Evolutionary conservation across 2,797 vertebrate species (phyloP).

Genomic region (Pseudomugil tenellus): DNA sequence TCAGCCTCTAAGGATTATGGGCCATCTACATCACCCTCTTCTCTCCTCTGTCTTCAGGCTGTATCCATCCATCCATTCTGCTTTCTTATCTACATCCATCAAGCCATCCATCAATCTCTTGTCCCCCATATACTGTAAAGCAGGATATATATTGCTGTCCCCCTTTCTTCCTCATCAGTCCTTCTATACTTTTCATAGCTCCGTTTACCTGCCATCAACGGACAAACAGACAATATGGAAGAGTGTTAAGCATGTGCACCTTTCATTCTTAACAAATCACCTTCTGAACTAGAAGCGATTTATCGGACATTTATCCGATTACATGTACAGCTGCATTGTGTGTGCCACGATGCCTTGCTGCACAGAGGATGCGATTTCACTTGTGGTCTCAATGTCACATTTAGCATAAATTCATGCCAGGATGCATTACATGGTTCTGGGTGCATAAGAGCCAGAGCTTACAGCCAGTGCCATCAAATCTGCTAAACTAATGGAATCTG

Average conservation of each 20-base stretch:
- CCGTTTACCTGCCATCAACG: constrained; percentile 41
- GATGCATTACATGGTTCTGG: constrained; percentile 39
- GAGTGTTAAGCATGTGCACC: constrained; percentile 20
- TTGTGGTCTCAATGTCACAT: constrained; percentile 51
- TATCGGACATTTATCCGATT: constrained; percentile 15
- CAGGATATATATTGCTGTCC: constrained; percentile 52
- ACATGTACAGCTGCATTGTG: constrained; percentile 25
- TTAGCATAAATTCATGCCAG: constrained; percentile 39
- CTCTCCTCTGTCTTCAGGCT: constrained; percentile 68
- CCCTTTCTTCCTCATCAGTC: constrained; percentile 35
- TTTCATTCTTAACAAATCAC: constrained; percentile 27
- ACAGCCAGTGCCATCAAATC: constrained; percentile 17
- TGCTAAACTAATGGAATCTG: constrained; percentile 35
- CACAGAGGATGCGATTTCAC: constrained; percentile 25
- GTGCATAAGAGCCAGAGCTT: constrained; percentile 31
- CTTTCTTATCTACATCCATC: constrained; percentile 70
- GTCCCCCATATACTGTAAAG: constrained; percentile 56
- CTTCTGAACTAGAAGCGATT: constrained; percentile 6
- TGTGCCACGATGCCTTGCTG: constrained; percentile 12
- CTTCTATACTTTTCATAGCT: constrained; percentile 35
- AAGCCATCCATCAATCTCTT: constrained; percentile 72
- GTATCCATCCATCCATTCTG: constrained; percentile 70
- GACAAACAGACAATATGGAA: constrained; percentile 19
- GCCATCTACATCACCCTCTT: constrained; percentile 78
- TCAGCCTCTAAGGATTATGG: constrained; percentile 78